A percentile compares a stretch with the other conserved stretches of the same genome.
phyloP scores from a whole-genome alignment of 2,113 vertebrate species.

The Melierax canorus region DNA sequence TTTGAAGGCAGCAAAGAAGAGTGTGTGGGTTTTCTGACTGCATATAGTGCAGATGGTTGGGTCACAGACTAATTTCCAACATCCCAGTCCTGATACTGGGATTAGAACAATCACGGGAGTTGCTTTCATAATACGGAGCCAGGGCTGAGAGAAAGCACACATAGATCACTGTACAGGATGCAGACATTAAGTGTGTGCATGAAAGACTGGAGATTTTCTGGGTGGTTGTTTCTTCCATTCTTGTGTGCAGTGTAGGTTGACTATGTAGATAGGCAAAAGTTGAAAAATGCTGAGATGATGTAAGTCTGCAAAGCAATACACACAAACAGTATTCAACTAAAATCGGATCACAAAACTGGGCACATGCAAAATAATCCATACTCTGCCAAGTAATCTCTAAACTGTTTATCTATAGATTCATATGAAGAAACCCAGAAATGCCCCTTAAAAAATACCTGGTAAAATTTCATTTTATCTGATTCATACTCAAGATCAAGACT shows the following conservation, averaged over 20 bases:
- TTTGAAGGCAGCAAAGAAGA: not conserved
- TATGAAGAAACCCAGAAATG: not conserved
- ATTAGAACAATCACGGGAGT: not conserved
- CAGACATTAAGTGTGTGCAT: not conserved
- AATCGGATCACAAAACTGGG: not conserved
- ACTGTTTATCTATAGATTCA: not conserved
- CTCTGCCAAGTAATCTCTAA: not conserved
- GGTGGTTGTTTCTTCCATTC: not conserved
- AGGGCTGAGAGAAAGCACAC: not conserved
- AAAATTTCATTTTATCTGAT: constrained; percentile 31
- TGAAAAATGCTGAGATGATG: not conserved
- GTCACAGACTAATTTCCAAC: not conserved
- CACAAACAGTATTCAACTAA: not conserved
- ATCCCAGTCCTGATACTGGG: not conserved
- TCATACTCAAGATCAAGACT: constrained; percentile 47
- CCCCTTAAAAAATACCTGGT: not conserved
- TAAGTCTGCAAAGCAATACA: not conserved
- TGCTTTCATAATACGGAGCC: not conserved
- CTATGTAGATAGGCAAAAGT: not conserved
- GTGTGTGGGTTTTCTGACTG: rapidly evolving
- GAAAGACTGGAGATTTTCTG: not conserved
- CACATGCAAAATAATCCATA: not conserved
- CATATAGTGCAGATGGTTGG: not conserved
- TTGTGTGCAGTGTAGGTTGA: not conserved
- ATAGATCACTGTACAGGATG: not conserved